Base-by-base conservation (phyloP, 2,113 vertebrate species). In the Hucho hucho region DNA sequence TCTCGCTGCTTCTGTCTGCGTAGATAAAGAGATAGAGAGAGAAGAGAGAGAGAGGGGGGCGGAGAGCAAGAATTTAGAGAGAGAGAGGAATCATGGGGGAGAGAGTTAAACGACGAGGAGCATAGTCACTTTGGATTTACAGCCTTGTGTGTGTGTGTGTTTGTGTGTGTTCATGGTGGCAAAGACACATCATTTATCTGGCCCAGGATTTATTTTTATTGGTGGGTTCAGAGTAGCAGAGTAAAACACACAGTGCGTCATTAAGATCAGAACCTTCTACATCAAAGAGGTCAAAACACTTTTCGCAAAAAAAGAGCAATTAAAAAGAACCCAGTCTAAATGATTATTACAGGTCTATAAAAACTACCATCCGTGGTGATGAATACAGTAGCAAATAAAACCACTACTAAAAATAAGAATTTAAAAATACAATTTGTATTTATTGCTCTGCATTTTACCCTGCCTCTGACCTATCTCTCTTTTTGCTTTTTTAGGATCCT, bases 171-270 rank as follows among this genome's bases (percentile, higher is more conserved):
- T 26, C 6, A 16, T 18, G 5, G 6, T 4, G 32, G 22, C 68
- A 26, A 32, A 43, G 68, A 46, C 71, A 75, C 84, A 80, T 72
- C 59, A 68, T 86, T 91, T 89, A 89, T 88, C 80, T 77, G 74
- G 70, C 75, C 77, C 64, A 79, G 79, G 88, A 90, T 86, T 82
- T 87, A 89, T 87, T 81, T 85, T 84, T 91, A 81, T 53, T 69
- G 73, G 75, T 75, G 73, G 65, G 93, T 90, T 91, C 76, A 90
- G 81, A 67, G 84, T 75, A 83, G 75, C 63, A 53, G 82, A 89
- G 92, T 92, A 87, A 92, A 93, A 93, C 92, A 91, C 74, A 64
- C 37, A 74, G 80, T 89, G 87, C 91, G 84, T 92, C 92, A 93
- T 86, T 29, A 37, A 73, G 78, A 78, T 88, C 88, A 72, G 73